Evolutionary conservation across 1,140 invertebrate genomes (phyloP).

Genomic region (Mizuhopecten yessoensis): DNA sequence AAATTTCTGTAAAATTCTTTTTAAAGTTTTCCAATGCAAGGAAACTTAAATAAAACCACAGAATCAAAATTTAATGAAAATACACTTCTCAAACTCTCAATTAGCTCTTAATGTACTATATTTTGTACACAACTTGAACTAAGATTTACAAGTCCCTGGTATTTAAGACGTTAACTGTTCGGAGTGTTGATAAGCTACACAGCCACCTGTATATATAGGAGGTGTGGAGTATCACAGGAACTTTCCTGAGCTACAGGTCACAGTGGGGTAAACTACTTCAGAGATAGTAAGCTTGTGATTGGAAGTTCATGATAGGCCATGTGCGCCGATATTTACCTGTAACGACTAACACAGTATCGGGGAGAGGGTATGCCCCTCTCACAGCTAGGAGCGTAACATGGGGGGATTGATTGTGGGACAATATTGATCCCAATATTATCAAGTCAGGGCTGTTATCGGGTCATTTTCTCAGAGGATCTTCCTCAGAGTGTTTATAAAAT

Average conservation of each 20-base stretch:
- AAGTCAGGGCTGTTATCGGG: too few relatives aligned
- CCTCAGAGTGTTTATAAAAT: neutral
- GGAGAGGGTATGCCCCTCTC: neutral
- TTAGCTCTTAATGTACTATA: neutral
- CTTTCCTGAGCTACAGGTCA: neutral
- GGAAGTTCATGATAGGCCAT: neutral
- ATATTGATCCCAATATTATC: neutral
- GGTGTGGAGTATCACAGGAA: neutral
- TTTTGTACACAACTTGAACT: neutral
- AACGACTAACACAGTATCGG: neutral
- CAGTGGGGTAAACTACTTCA: neutral
- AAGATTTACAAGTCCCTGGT: neutral
- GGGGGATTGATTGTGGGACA: neutral
- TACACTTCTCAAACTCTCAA: neutral
- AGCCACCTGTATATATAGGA: neutral
- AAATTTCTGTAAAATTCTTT: neutral
- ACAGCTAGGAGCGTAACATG: neutral
- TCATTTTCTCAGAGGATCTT: too few relatives aligned
- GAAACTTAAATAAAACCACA: too few relatives aligned
- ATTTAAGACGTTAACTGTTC: neutral
- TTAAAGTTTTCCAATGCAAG: neutral
- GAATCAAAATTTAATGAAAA: neutral
- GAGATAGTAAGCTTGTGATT: neutral
- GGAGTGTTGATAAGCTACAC: neutral
- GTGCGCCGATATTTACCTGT: neutral